phyloP scores from a whole-genome alignment of 2,113 vertebrate species.

The Caloenas nicobarica region DNA sequence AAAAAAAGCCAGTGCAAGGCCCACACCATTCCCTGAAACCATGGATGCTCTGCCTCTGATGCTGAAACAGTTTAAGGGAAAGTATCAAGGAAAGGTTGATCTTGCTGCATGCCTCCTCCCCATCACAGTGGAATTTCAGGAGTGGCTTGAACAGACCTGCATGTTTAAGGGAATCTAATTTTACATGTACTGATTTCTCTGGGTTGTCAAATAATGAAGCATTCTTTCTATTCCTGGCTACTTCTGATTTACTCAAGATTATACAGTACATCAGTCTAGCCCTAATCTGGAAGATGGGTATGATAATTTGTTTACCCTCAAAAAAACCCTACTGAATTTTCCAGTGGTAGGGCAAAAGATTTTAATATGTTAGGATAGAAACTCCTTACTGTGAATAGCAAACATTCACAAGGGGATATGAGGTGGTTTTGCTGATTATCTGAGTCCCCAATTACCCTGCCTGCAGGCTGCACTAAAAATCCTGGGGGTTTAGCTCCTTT shows the following conservation, averaged over 20 bases:
- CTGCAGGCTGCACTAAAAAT: slow-evolving; percentile 2
- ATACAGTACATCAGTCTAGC: background rate
- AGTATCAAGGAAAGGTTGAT: background rate
- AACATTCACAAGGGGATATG: background rate
- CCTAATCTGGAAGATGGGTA: slow-evolving; percentile 35
- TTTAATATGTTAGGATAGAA: background rate
- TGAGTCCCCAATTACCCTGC: background rate
- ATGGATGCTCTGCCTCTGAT: background rate
- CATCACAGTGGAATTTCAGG: background rate
- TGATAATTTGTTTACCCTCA: slow-evolving; percentile 39
- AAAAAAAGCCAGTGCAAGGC: background rate
- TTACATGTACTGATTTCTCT: slow-evolving; percentile 33
- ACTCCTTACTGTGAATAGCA: background rate
- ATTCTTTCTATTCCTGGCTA: slow-evolving; percentile 39
- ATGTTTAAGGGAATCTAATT: slow-evolving; percentile 37
- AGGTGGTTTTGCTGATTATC: background rate
- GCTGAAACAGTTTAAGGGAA: background rate
- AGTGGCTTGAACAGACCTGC: slow-evolving; percentile 35
- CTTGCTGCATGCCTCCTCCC: background rate
- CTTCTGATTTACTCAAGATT: slow-evolving; percentile 7
- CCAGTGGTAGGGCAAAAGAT: background rate
- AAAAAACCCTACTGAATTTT: background rate
- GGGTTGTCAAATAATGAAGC: slow-evolving; percentile 42
- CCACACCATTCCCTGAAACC: background rate
- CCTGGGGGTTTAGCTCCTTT: background rate